phyloP scores from a whole-genome alignment of 2,113 vertebrate species.

The Lota lota region DNA sequence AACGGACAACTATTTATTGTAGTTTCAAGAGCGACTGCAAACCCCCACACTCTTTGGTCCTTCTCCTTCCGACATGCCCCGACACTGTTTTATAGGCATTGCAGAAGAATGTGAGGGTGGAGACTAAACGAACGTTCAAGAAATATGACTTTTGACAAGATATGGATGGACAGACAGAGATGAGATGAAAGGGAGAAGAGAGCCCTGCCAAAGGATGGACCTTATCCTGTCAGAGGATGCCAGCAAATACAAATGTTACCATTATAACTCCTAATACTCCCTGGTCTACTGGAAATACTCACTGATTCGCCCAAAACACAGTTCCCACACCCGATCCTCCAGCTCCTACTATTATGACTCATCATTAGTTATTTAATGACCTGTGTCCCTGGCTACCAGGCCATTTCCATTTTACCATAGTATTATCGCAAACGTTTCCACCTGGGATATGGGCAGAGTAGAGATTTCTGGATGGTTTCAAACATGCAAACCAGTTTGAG shows the following conservation, averaged over 20 bases:
- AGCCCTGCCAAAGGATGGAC: constrained; percentile 96
- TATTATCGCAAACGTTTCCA: constrained; percentile 19
- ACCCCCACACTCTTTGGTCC: constrained; percentile 60
- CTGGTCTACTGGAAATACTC: constrained; percentile 32
- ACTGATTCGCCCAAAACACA: constrained; percentile 44
- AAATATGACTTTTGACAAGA: constrained; percentile 61
- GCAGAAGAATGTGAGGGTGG: constrained; percentile 35
- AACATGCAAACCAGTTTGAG: constrained; percentile 20
- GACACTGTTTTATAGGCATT: constrained; percentile 66
- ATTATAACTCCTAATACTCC: constrained; percentile 39
- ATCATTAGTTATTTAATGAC: constrained; percentile 30
- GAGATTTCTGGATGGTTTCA: constrained; percentile 27
- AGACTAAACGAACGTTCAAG: constrained; percentile 40
- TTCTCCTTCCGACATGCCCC: constrained; percentile 37
- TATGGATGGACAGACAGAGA: constrained; percentile 52
- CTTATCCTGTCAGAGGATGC: constrained; percentile 88
- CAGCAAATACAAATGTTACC: constrained; percentile 72
- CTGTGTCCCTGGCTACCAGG: constrained; percentile 23
- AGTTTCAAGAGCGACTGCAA: constrained; percentile 57
- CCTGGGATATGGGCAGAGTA: constrained; percentile 5
- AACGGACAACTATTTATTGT: constrained; percentile 47
- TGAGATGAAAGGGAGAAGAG: constrained; percentile 82
- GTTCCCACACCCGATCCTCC: constrained; percentile 20
- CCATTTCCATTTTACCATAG: constrained; percentile 31
- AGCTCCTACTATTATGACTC: constrained; percentile 18